Evolutionary conservation across 2,888 invertebrate species (phyloP).

Genomic region (Epinotia demarniana): DNA sequence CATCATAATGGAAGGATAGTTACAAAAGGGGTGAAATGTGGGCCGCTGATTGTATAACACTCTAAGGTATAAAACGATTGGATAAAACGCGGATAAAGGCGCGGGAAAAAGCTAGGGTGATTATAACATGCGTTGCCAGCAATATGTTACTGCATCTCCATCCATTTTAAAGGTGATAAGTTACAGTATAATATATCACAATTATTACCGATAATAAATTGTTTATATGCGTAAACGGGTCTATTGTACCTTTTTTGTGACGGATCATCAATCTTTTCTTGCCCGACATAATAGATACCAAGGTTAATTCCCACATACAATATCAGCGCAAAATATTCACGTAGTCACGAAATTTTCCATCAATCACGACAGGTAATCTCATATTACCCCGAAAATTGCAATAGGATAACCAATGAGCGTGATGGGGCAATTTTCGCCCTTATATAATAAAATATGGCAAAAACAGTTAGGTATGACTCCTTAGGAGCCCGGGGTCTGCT

Average conservation of each 20-base stretch:
- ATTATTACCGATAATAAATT: slow-evolving; percentile 10
- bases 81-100: no score
- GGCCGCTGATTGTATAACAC: no score
- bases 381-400: slow-evolving; percentile 53
- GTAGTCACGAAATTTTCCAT: slow-evolving; percentile 50
- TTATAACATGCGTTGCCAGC: neutral
- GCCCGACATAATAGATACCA: slow-evolving; percentile 65
- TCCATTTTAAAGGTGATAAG: neutral
- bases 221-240: slow-evolving; percentile 48
- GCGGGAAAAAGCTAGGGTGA: no score
- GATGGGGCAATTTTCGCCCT: slow-evolving; percentile 26
- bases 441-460: neutral
- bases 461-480: neutral
- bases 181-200: slow-evolving; percentile 12
- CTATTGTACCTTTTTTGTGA: slow-evolving; percentile 52
- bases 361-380: slow-evolving; percentile 52
- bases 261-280: slow-evolving; percentile 62
- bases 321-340: slow-evolving; percentile 45
- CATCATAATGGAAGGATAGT: no score
- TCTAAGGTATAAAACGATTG: no score
- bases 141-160: neutral
- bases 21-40: no score
- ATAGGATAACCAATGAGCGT: slow-evolving; percentile 46
- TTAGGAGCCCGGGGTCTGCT: no score
- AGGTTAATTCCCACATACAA: slow-evolving; percentile 60